phyloP scores from a whole-genome alignment of 2,113 vertebrate species.

The Cairina moschata region DNA sequence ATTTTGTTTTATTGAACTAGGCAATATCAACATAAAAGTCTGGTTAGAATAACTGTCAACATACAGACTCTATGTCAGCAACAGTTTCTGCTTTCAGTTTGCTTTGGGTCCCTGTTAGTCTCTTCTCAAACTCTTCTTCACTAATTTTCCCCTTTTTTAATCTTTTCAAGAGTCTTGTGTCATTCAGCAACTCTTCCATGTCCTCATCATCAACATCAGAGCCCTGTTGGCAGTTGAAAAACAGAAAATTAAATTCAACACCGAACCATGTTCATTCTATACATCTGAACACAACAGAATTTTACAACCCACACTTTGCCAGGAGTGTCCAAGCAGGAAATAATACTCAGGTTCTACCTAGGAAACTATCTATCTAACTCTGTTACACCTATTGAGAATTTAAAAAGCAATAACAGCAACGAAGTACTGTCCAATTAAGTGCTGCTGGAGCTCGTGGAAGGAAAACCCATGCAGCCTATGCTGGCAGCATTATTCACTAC shows the following conservation, averaged over 20 bases:
- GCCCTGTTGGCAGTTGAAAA: conserved; percentile 73
- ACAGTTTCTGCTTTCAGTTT: background rate
- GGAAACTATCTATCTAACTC: background rate
- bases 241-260: background rate
- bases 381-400: background rate
- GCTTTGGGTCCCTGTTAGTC: conserved; percentile 63
- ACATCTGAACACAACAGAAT: background rate
- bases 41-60: background rate
- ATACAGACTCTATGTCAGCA: background rate
- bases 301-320: background rate
- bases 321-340: background rate
- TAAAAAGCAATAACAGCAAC: background rate
- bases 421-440: background rate
- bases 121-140: conserved; percentile 91
- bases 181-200: conserved; percentile 88
- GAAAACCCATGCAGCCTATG: background rate
- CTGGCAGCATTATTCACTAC: background rate
- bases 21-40: background rate
- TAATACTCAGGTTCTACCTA: background rate
- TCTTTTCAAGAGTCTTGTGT: conserved; percentile 92
- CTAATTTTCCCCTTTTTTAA: conserved; percentile 92
- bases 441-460: background rate
- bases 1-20: conserved; percentile 28
- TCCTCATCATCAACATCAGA: conserved; percentile 88
- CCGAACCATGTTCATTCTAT: background rate